Conservation (phyloP, 2,113 vertebrate species). For the Salvelinus alpinus region DNA sequence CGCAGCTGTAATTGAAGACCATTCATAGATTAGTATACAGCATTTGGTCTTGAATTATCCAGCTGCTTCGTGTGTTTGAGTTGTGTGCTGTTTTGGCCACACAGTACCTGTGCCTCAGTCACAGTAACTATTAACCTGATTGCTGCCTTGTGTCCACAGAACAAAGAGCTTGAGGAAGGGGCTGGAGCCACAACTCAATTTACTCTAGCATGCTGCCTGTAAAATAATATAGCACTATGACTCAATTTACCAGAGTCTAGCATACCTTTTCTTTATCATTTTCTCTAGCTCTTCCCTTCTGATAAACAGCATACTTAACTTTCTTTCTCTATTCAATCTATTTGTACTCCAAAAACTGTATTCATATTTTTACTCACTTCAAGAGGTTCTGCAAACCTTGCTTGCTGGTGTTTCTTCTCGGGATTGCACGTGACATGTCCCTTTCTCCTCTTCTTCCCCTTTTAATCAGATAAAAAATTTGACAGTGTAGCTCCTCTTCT, state of each 20-base stretch:
- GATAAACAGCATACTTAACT: not conserved
- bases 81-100: not conserved
- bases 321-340: not conserved
- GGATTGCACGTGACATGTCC: constrained; percentile 70
- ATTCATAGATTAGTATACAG: too few species aligned
- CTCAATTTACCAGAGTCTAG: too few species aligned
- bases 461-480: constrained; percentile 23
- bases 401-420: constrained; percentile 82
- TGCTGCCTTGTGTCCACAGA: not conserved
- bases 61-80: not conserved
- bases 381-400: constrained; percentile 83
- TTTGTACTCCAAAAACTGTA: not conserved
- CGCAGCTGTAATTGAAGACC: too few species aligned
- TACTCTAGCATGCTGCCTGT: not conserved
- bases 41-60: too few species aligned
- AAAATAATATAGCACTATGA: too few species aligned
- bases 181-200: too few species aligned
- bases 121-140: not conserved
- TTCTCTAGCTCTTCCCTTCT: not conserved
- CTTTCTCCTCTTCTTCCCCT: constrained; percentile 28
- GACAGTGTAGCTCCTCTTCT: constrained; percentile 33
- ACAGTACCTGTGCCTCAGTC: not conserved
- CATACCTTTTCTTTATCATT: too few species aligned
- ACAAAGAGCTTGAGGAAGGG: not conserved
- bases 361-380: constrained; percentile 75